phyloP scores from a whole-genome alignment of 1,140 invertebrate species.

The Patella vulgata region DNA sequence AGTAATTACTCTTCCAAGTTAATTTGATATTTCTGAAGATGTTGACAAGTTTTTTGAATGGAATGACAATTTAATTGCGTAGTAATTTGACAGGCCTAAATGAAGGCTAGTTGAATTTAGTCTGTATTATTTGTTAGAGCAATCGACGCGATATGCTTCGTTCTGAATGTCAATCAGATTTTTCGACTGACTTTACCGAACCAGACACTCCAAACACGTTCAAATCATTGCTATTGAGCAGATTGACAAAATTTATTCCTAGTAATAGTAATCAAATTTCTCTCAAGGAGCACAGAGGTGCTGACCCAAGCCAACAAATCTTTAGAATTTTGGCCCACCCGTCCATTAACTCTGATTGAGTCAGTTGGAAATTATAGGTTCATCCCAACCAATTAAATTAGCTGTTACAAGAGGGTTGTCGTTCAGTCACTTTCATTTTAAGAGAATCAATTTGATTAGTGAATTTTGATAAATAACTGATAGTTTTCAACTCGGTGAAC shows the following conservation, averaged over 20 bases:
- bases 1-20: too few species aligned
- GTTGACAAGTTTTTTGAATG: too few species aligned
- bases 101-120: too few species aligned
- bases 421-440: too few species aligned
- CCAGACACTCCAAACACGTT: not conserved
- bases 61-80: too few species aligned
- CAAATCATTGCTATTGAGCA: slow-evolving; percentile 1
- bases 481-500: too few species aligned
- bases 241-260: slow-evolving; percentile 8
- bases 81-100: too few species aligned
- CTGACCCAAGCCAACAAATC: too few species aligned
- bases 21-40: too few species aligned
- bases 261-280: slow-evolving; percentile 8
- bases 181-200: not conserved
- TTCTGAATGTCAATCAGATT: slow-evolving; percentile 3
- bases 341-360: slow-evolving; percentile 2
- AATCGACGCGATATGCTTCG: slow-evolving; percentile 1
- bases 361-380: not conserved
- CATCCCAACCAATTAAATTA: slow-evolving; percentile 6
- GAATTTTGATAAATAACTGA: too few species aligned
- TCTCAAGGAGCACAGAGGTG: slow-evolving; percentile 2
- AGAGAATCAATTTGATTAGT: too few species aligned
- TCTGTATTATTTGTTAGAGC: not conserved
- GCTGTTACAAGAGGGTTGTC: not conserved
- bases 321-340: not conserved